Evolutionary conservation across 2,797 vertebrate species (phyloP), one percentile per base, ranked within the genome.

Genomic region (Manis javanica): DNA sequence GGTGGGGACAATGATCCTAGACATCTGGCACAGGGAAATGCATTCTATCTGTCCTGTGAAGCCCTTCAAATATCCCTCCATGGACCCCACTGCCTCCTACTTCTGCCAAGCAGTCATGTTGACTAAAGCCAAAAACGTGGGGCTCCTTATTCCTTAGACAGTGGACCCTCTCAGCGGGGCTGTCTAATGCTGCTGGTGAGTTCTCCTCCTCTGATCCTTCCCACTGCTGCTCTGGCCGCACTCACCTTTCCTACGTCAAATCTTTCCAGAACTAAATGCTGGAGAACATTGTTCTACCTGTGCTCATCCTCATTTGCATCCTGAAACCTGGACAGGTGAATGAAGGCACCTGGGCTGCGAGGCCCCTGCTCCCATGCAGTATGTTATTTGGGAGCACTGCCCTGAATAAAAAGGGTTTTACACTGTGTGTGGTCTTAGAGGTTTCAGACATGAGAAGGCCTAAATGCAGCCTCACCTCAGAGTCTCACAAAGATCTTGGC

Each of bases 391-490:
- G 46, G 13, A 77, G 23, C 23, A 66, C 2, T n/a, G 18, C 29
- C 21, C 49, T 15, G 5, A 26, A 6, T 51, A 49, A 37, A 23
- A 55, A 29, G 42, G 42, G 42, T 46, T 46, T 10, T 46, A 46
- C 42, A 46, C 8, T 46, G 42, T 46, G 42, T 46, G 42, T 9
- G 18, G 31, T 26, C 51, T 21, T 37, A 31, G 26, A 31, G 51
- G 5, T 12, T 26, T 37, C 9, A 24, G n/a, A 24, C 14, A 5
- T 49, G 39, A 68, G 42, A 19, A 59, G 26, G 19, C 10, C 29
- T 42, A 21, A 7, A 29, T 26, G 4, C 5, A 34, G 29, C 23
- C 2, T 71, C 3, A 11, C 9, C 1, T n/a, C 29, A 18, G 10
- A 46, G 42, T 46, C 42, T 46, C 42, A 0, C 12, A 7, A 3